Base-by-base conservation (phyloP, 2,888 invertebrate genomes). In the Orchestes rusci region DNA sequence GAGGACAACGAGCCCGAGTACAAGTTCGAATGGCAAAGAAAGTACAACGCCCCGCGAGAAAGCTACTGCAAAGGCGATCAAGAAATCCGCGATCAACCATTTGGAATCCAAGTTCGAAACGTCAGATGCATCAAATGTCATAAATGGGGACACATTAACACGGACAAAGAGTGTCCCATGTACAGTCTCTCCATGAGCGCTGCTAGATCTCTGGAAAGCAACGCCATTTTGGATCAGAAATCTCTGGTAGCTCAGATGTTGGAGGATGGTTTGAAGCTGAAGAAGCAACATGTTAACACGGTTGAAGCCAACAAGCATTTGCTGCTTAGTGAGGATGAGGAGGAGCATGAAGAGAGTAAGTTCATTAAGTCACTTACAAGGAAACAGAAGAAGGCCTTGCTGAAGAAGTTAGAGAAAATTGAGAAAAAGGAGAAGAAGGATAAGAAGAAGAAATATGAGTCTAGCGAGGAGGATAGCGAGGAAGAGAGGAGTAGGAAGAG, bases 1-100 rank as follows among this genome's bases (percentile, higher is more conserved):
- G 91, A 92, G 65, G 89, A 91, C 58, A 88, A 91, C 64, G 95
- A 95, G 64, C 91, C 91, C 1, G 96, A 97, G 60, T 96, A 90
- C 61, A 99, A 97, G 70, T 99, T 99, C 72, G 99, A 99, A 65
- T 99, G 99, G 99, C 99, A 99, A 69, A 76, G 99, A 33, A 97
- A 97, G 67, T 99, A 93, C 62, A 97, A 97, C 73, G 99, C 99
- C 3, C 99, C 99, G 0, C 76, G 99, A 67, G 99, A 99, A 71
- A 93, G 93, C 59, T 97, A 94, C 66, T 95, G 96, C 60, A 96
- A 96, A 68, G 93, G 93, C 13, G 94, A 99, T 66, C 92, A 93
- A 52, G 92, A 93, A 67, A 97, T 99, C 59, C 76, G 92, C 46
- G 99, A 99, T 71, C 96, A 97, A 67, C 97, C 97, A 0, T 97